A percentile compares a stretch with the other conserved stretches of the same genome.
Conservation (phyloP, 1,140 invertebrate species). For the Diorhabda carinulata region DNA sequence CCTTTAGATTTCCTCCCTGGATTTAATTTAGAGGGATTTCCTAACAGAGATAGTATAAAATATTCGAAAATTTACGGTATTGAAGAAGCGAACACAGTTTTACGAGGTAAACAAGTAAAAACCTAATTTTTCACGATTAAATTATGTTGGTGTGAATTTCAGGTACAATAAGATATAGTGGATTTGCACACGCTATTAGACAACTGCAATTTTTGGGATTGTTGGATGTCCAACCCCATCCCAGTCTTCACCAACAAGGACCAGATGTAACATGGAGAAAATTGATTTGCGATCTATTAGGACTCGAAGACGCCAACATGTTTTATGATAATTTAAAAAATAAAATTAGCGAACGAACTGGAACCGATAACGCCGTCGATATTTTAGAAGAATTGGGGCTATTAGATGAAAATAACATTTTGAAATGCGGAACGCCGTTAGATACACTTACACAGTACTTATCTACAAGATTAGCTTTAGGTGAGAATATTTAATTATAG, state of each 20-base stretch:
- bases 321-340: conserved; percentile 91
- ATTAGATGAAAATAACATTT: conserved; percentile 75
- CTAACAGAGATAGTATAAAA: conserved; percentile 90
- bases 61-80: conserved; percentile 88
- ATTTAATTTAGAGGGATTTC: conserved; percentile 94
- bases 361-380: conserved; percentile 61
- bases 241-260: conserved; percentile 87
- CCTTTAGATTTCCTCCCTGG: conserved; percentile 90
- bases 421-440: conserved; percentile 82
- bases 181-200: conserved; percentile 84
- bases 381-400: conserved; percentile 83
- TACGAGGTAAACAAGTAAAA: conserved; percentile 61
- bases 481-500: conserved; percentile 40
- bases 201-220: conserved; percentile 83
- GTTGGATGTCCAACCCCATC: conserved; percentile 80
- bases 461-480: conserved; percentile 78
- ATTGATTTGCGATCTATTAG: conserved; percentile 81
- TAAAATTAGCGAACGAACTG: conserved; percentile 72
- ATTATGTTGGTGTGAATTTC: background rate
- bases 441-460: conserved; percentile 90
- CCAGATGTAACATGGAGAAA: conserved; percentile 95
- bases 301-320: conserved; percentile 78
- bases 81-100: conserved; percentile 77
- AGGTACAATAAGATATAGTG: conserved; percentile 50
- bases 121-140: conserved; percentile 67